phyloP scores from a whole-genome alignment of 2,113 vertebrate species.

The Spermophilus dauricus region DNA sequence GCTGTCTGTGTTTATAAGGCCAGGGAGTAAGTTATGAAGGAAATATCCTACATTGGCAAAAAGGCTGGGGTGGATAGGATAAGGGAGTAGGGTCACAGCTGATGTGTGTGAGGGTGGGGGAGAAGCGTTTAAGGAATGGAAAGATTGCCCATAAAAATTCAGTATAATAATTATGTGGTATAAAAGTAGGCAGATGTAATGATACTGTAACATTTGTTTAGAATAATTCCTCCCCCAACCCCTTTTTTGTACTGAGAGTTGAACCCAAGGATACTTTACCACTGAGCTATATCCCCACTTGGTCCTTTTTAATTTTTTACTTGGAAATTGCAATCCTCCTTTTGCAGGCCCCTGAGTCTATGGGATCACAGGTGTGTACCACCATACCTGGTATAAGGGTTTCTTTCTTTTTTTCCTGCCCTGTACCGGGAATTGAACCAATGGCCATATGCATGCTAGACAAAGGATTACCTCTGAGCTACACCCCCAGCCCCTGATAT shows the following conservation, averaged over 20 bases:
- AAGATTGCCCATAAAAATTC: not conserved
- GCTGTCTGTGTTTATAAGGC: not conserved
- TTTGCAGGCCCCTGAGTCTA: not conserved
- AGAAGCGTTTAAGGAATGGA: not conserved
- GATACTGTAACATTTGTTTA: not conserved
- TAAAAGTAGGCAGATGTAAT: not conserved
- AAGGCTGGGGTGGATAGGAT: not conserved
- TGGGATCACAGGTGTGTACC: not conserved
- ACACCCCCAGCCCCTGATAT: not conserved
- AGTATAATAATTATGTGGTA: not conserved
- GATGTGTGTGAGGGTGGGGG: not conserved
- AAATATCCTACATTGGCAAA: not conserved
- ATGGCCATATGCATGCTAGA: too few species aligned
- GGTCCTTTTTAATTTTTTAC: too few species aligned
- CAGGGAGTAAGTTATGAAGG: not conserved
- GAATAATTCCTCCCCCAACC: too few species aligned
- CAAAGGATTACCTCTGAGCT: too few species aligned
- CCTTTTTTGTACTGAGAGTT: not conserved
- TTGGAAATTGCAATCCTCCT: too few species aligned
- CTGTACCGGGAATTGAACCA: too few species aligned
- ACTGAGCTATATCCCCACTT: not conserved
- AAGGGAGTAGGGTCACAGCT: not conserved
- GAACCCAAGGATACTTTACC: too few species aligned
- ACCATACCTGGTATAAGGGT: not conserved
- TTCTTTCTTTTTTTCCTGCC: too few species aligned